Conservation (phyloP, 2,113 vertebrate species). For the Gasterosteus nipponicus region DNA sequence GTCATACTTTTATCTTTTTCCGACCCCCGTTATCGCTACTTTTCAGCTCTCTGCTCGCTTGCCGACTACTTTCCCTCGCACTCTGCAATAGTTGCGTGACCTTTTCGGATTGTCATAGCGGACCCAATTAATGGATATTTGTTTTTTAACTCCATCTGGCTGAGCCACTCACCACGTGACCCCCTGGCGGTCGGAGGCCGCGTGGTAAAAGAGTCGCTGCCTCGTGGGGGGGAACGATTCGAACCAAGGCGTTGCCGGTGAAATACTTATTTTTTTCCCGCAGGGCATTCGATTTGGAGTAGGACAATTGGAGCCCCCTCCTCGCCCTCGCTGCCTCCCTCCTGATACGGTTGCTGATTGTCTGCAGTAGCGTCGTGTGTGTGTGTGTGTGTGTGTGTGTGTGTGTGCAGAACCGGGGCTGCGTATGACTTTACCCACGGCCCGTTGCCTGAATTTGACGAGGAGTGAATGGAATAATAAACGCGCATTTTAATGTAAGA, state of each 20-base stretch:
- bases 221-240: slow-evolving; percentile 4
- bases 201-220: not conserved
- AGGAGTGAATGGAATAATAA: not conserved
- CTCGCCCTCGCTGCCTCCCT: no score
- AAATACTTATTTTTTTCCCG: slow-evolving; percentile 4
- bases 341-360: not conserved
- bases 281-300: not conserved
- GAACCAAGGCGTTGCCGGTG: not conserved
- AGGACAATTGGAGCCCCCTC: not conserved
- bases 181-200: not conserved
- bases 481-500: not conserved
- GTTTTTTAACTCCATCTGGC: not conserved
- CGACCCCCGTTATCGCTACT: not conserved
- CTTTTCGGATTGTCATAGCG: not conserved
- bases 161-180: not conserved
- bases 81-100: no score
- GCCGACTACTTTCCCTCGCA: not conserved
- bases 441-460: not conserved
- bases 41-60: not conserved
- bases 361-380: not conserved
- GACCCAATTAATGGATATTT: not conserved
- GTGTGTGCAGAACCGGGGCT: not conserved
- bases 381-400: not conserved
- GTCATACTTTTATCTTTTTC: not conserved
- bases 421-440: not conserved